phyloP scores from a whole-genome alignment of 1,140 invertebrate genomes.

The Cotesia chilonis region DNA sequence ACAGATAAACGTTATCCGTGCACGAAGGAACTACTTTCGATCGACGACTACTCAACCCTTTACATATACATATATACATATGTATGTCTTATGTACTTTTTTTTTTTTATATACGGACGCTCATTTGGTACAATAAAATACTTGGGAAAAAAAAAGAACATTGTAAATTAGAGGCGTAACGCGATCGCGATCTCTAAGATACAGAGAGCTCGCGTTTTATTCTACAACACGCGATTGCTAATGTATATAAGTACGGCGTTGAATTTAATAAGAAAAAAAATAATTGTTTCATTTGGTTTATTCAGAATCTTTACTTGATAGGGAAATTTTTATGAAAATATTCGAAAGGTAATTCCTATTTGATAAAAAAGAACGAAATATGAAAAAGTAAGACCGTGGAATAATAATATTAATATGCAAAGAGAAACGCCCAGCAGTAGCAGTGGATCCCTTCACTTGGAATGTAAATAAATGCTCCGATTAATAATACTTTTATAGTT shows the following conservation, averaged over 20 bases:
- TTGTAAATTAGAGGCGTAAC: slow-evolving; percentile 32
- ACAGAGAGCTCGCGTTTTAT: background rate
- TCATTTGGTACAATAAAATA: background rate
- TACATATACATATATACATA: no score
- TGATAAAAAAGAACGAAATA: background rate
- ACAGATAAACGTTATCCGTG: slow-evolving; percentile 54
- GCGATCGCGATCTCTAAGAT: slow-evolving; percentile 26
- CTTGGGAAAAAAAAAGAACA: background rate
- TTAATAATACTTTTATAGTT: slow-evolving; percentile 48
- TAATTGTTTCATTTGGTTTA: background rate
- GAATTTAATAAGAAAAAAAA: background rate
- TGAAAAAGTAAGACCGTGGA: slow-evolving; percentile 13
- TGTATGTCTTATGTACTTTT: background rate
- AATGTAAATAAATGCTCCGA: slow-evolving; percentile 49
- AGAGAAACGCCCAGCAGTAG: slow-evolving; percentile 26
- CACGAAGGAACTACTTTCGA: slow-evolving; percentile 39
- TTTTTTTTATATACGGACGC: background rate
- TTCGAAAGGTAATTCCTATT: background rate
- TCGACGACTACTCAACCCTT: background rate
- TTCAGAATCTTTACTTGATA: background rate
- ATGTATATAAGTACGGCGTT: slow-evolving; percentile 6
- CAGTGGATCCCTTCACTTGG: slow-evolving; percentile 32
- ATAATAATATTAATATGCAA: slow-evolving; percentile 34
- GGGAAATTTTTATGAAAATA: background rate
- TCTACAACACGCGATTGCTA: slow-evolving; percentile 20